phyloP scores from a whole-genome alignment of 2,888 invertebrate species.

The Drosophila birchii region DNA sequence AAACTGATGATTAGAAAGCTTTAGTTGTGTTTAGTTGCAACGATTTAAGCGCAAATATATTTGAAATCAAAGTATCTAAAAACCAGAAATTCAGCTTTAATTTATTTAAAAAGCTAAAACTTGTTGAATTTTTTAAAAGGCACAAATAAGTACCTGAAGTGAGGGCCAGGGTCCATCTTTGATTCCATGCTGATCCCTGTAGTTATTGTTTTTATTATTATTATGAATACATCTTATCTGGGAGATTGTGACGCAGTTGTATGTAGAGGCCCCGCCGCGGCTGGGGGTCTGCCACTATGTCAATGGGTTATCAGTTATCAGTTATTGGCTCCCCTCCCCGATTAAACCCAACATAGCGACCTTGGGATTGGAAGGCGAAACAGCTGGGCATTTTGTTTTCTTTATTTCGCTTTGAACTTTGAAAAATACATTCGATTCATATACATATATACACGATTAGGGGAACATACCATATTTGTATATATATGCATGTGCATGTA shows the following conservation, averaged over 20 bases:
- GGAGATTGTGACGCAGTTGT: slow-evolving; percentile 6
- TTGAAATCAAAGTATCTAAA: too few species aligned
- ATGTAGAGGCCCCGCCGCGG: background rate
- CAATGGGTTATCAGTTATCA: slow-evolving; percentile 3
- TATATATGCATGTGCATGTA: slow-evolving; percentile 31
- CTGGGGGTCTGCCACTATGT: background rate
- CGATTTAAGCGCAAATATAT: too few species aligned
- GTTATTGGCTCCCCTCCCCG: too few species aligned
- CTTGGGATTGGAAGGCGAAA: slow-evolving; percentile 5
- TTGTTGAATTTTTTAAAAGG: background rate
- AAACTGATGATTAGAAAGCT: too few species aligned
- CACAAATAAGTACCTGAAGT: too few species aligned
- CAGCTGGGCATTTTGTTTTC: slow-evolving; percentile 15
- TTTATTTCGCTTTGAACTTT: slow-evolving; percentile 64
- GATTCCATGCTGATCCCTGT: background rate
- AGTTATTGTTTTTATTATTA: background rate
- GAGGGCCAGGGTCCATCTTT: too few species aligned
- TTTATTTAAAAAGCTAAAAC: background rate
- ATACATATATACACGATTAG: slow-evolving; percentile 38
- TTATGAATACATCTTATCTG: background rate
- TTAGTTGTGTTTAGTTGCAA: too few species aligned
- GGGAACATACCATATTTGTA: background rate
- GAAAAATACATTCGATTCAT: slow-evolving; percentile 63
- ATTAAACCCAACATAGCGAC: background rate
- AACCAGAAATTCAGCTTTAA: too few species aligned